phyloP scores from a whole-genome alignment of 2,113 vertebrate species.

The Malaclemys terrapin region DNA sequence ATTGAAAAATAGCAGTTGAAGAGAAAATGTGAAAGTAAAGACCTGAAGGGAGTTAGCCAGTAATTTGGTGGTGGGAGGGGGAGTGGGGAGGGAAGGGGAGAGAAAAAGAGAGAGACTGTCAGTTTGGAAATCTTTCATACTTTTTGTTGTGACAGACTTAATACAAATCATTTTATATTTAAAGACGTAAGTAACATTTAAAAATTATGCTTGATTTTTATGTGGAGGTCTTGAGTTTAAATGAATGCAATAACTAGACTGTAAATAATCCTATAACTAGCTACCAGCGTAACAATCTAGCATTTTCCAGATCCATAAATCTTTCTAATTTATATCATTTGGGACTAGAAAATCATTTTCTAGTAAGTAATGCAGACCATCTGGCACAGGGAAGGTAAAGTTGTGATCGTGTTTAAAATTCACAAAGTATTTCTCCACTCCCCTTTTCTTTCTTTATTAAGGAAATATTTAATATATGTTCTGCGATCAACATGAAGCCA shows the following conservation, averaged over 20 bases:
- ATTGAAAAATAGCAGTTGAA: not conserved
- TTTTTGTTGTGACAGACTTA: not conserved
- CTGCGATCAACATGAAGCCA: not conserved
- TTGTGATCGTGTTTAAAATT: not conserved
- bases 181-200: not conserved
- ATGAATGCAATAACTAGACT: accelerated
- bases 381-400: not conserved
- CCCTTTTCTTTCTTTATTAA: not conserved
- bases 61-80: not conserved
- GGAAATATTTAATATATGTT: not conserved
- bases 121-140: accelerated
- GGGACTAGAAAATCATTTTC: not conserved
- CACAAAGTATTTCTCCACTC: not conserved
- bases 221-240: accelerated
- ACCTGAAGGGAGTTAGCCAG: not conserved
- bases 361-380: not conserved
- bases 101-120: not conserved
- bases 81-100: too few species aligned
- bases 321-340: not conserved
- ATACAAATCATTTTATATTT: not conserved
- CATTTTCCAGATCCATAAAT: not conserved
- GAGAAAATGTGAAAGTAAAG: not conserved
- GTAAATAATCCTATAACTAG: accelerated
- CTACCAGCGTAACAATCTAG: accelerated
- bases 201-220: not conserved